These are phyloP conservation scores for Epinephelus malabaricus DNA, from an alignment of 2,797 vertebrate genomes.

Conservation along the genomic window DNA sequence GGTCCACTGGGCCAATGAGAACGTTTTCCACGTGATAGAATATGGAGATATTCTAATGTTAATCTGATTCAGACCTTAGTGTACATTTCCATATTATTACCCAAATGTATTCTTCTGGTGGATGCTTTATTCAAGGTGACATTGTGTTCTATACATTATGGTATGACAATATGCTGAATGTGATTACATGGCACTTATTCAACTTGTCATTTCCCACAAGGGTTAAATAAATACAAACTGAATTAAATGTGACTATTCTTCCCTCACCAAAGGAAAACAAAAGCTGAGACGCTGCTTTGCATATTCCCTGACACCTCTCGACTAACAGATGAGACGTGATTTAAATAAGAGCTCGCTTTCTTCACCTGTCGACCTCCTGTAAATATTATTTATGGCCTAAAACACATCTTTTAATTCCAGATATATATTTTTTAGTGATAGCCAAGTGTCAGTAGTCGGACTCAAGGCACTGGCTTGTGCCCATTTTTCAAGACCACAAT, in stretches of 20 bases:
- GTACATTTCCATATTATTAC: constrained; percentile 87
- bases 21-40: constrained; percentile 57
- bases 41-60: constrained; percentile 81
- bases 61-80: constrained; percentile 82
- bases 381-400: constrained; percentile 86
- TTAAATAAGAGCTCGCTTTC: constrained; percentile 83
- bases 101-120: constrained; percentile 85
- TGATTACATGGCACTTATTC: constrained; percentile 87
- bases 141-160: constrained; percentile 80
- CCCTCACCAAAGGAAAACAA: constrained; percentile 76
- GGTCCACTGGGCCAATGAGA: constrained; percentile 57
- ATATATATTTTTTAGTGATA: constrained; percentile 89
- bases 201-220: constrained; percentile 85
- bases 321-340: constrained; percentile 84
- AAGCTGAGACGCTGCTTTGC: constrained; percentile 77
- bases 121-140: constrained; percentile 88
- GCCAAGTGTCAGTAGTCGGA: constrained; percentile 89
- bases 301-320: constrained; percentile 79
- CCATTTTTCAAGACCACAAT: constrained; percentile 95
- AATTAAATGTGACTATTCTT: constrained; percentile 82
- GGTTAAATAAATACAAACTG: constrained; percentile 86
- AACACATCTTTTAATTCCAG: constrained; percentile 86
- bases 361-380: constrained; percentile 80
- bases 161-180: constrained; percentile 85
- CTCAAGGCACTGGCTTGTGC: constrained; percentile 86